phyloP scores from a whole-genome alignment of 2,888 invertebrate species.

The Agrenia bidenticulata region DNA sequence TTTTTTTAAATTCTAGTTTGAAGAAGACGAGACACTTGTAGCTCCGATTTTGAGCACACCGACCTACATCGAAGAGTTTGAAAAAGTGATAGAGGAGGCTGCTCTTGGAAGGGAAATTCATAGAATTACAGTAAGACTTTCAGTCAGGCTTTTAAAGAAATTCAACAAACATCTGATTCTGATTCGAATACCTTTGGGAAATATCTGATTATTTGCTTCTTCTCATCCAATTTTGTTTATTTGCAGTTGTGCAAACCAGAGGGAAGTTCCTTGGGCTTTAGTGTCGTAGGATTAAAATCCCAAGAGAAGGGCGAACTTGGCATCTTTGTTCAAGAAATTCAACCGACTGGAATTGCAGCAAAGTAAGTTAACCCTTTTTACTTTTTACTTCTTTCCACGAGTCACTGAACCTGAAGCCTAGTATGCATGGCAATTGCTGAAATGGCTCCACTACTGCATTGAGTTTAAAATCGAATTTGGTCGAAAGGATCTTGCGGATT shows the following conservation, averaged over 20 bases:
- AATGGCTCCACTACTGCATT: too few relatives aligned
- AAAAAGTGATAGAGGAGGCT: conserved; percentile 62
- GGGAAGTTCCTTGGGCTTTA: conserved; percentile 71
- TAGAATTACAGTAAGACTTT: conserved; percentile 60
- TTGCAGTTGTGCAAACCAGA: conserved; percentile 63
- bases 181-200: too few relatives aligned
- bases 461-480: too few relatives aligned
- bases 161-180: too few relatives aligned
- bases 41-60: conserved; percentile 50
- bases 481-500: too few relatives aligned
- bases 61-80: conserved; percentile 62
- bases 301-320: conserved; percentile 67
- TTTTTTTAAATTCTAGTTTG: background rate
- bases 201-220: too few relatives aligned
- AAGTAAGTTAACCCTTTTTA: conserved; percentile 60
- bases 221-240: too few relatives aligned
- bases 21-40: background rate
- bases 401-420: too few relatives aligned
- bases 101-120: conserved; percentile 64
- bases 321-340: conserved; percentile 68
- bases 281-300: conserved; percentile 63
- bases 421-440: too few relatives aligned
- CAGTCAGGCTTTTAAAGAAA: too few relatives aligned
- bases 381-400: too few relatives aligned
- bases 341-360: conserved; percentile 66